Evolutionary conservation across 2,113 vertebrate genomes (phyloP), one percentile per base, ranked within the genome.

Genomic region (Hipposideros armiger): DNA sequence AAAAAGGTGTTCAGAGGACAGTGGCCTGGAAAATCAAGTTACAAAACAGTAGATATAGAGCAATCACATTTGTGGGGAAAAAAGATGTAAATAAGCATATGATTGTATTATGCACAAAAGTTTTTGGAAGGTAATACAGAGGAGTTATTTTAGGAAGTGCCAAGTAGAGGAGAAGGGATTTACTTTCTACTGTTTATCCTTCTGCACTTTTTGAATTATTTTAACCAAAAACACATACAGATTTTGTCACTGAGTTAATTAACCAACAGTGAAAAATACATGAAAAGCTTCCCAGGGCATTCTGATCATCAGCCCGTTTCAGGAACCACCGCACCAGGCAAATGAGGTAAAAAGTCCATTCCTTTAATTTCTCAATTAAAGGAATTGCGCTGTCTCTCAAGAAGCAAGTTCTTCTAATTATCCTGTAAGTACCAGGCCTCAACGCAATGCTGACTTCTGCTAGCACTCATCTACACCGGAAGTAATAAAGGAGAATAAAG

Each of bases 321-420:
- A 92, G 42, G 76, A 72, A 74, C 80, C 54, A 92, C 62, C 76
- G 47, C 76, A 76, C 66, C 54, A 95, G 70, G 76, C 54, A 94
- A 98, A 96, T 82, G 76, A 96, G 92, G 87, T 83, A 84, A 87
- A 87, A 82, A 96, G 62, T 56, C 72, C 72, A 81, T 95, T 95
- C 56, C 58, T 66, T 90, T 92, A 87, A 95, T 93, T 95, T 95
- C 74, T 93, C 90, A 72, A 67, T 95, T 90, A 94, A 94, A 95
- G 85, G 32, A 94, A 96, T 26, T 77, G 47, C 69, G 77, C 28
- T 90, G 96, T 91, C 87, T 77, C 74, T 93, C 78, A 78, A 84
- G 64, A 92, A 54, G 20, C 24, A 90, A 93, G 24, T 58, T 85
- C 87, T 94, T 90, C 76, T 78, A 96, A 95, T 94, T 94, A 95